Base-by-base conservation (phyloP, 1,140 invertebrate genomes). In the Hirudo medicinalis region DNA sequence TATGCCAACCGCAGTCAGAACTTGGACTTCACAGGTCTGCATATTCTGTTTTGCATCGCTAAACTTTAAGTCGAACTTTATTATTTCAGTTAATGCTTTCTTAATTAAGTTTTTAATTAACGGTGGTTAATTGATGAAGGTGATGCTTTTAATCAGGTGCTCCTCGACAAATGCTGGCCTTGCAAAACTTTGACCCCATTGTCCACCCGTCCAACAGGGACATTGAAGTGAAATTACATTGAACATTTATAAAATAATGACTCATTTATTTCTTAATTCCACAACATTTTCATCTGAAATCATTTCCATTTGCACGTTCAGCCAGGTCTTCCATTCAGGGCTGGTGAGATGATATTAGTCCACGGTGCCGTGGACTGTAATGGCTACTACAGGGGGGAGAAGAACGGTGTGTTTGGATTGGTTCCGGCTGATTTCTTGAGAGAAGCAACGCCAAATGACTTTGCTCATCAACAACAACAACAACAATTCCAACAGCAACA, bases 121-220 rank as follows among this genome's bases (percentile, higher is more conserved):
- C n/a, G n/a, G 32, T 36, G 32, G 32, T 36, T 36, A 36, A 36
- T 36, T 36, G 32, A 36, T 36, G 32, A 36, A 2, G 2, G 2
- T 6, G 32, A 36, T 36, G 32, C 32, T 36, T 36, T 36, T 36
- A 49, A 49, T 49, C 11, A 49, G 43, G 43, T 49, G 57, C 22
- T 1, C 22, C 57, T 20, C 9, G 57, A 63, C 57, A 63, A 15
- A 63, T 63, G 57, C 0, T 63, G 11, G 57, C 57, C 22, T 3
- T 63, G 29, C 57, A 63, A 63, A 63, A 63, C 57, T 63, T 63
- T 20, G 57, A 63, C 20, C 57, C 57, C 1, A 63, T 63, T 22
- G 15, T 63, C 3, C 57, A 63, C 20, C 22, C 57, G 8, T 15
- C 57, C 4, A 63, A 63, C 57, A 63, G 57, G 29, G 57, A 63